phyloP scores from a whole-genome alignment of 2,113 vertebrate genomes.

The Syngnathus typhle region DNA sequence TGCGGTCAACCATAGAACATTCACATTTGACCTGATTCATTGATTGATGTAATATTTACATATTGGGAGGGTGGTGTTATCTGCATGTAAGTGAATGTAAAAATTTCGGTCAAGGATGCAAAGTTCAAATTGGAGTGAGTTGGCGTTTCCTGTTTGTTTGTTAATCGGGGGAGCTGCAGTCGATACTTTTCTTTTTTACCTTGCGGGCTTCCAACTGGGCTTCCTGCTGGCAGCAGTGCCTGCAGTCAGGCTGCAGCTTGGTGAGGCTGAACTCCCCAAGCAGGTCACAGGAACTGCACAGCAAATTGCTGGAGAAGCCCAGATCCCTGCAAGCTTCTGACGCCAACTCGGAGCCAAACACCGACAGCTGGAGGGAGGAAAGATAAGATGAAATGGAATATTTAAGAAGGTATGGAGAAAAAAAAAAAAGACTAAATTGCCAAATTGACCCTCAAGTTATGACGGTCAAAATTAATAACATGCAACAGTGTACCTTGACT shows the following conservation, averaged over 20 bases:
- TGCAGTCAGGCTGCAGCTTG: slow-evolving; percentile 80
- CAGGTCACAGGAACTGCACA: slow-evolving; percentile 93
- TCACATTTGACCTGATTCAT: too few relatives aligned
- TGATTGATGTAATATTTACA: too few relatives aligned
- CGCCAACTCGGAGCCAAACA: slow-evolving; percentile 80
- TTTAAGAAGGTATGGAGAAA: background rate
- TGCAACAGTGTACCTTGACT: background rate
- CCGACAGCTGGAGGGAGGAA: slow-evolving; percentile 70
- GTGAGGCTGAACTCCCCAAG: slow-evolving; percentile 88
- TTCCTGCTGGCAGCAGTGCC: slow-evolving; percentile 94
- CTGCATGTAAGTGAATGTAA: too few relatives aligned
- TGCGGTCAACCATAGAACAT: too few relatives aligned
- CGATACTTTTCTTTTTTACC: slow-evolving; percentile 61
- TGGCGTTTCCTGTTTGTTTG: slow-evolving; percentile 4
- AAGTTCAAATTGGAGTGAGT: background rate
- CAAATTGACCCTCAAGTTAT: too few relatives aligned
- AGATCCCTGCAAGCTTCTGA: slow-evolving; percentile 91
- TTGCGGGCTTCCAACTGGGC: slow-evolving; percentile 87
- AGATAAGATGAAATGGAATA: background rate
- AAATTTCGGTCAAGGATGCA: background rate
- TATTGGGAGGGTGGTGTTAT: too few relatives aligned
- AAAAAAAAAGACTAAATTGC: background rate
- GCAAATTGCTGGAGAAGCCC: slow-evolving; percentile 95
- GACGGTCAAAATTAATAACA: background rate
- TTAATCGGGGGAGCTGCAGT: background rate